Conservation (phyloP, 37 sponge, comb jelly and placozoan genomes). For the Dysidea cf. avara region DNA sequence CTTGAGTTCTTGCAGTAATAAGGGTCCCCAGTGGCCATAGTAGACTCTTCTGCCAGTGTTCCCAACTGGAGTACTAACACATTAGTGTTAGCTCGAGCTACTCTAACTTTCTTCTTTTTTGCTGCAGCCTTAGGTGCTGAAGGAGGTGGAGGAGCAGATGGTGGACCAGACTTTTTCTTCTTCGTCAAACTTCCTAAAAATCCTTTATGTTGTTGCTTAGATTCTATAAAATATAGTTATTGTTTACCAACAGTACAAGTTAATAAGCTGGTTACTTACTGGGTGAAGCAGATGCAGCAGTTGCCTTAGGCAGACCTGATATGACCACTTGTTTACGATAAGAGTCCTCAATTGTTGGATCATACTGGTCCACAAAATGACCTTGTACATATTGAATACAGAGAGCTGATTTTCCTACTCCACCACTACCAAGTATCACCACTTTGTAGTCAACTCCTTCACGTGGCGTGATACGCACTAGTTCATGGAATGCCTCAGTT, state of each 20-base stretch:
- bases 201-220: slow-evolving; percentile 36
- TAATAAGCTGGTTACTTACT: no score
- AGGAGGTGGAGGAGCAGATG: background rate
- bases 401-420: slow-evolving; percentile 89
- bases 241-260: slow-evolving; percentile 1
- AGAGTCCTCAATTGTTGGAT: slow-evolving; percentile 94
- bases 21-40: slow-evolving; percentile 32
- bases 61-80: slow-evolving; percentile 75
- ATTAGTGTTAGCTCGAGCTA: slow-evolving; percentile 60
- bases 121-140: slow-evolving; percentile 52
- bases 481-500: slow-evolving; percentile 69
- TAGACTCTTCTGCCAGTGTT: slow-evolving; percentile 45
- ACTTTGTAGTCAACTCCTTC: slow-evolving; percentile 55
- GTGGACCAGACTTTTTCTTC: no score
- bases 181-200: no score
- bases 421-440: slow-evolving; percentile 81
- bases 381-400: slow-evolving; percentile 58
- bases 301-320: slow-evolving; percentile 40
- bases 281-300: background rate
- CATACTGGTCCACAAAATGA: slow-evolving; percentile 83
- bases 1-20: slow-evolving; percentile 53
- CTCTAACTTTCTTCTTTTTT: slow-evolving; percentile 83
- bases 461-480: slow-evolving; percentile 63
- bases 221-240: no score
- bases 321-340: slow-evolving; percentile 87